These are phyloP conservation scores for Oryzias melastigma DNA, from an alignment of 2,113 vertebrate species.

Conservation along the genomic window DNA sequence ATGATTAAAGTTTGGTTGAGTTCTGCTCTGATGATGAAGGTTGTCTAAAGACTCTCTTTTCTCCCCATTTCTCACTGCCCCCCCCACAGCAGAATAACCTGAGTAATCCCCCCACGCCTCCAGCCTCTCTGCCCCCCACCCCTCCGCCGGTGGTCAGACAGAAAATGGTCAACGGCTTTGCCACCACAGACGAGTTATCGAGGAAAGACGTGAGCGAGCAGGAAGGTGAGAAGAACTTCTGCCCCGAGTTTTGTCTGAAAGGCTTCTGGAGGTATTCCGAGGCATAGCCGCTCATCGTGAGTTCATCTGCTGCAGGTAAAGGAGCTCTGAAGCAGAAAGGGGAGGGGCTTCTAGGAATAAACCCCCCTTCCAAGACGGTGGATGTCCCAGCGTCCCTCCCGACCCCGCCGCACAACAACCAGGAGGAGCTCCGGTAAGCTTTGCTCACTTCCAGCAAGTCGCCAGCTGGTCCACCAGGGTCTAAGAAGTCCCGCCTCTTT, in stretches of 20 bases:
- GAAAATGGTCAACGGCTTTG: conserved; percentile 94
- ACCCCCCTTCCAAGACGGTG: conserved; percentile 86
- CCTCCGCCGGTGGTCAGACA: conserved; percentile 90
- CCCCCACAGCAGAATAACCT: conserved; percentile 89
- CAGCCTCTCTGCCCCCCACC: conserved; percentile 95
- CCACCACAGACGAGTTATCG: conserved; percentile 88
- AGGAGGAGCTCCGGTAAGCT: conserved; percentile 90
- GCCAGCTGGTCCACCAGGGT: rapidly evolving
- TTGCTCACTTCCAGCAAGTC: not conserved
- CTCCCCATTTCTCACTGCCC: not conserved
- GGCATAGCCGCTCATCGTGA: not conserved
- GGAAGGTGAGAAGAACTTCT: conserved; percentile 68
- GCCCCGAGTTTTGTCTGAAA: not conserved
- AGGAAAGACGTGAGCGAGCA: conserved; percentile 84
- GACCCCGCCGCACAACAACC: conserved; percentile 95
- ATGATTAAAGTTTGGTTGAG: too few species aligned
- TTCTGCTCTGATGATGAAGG: too few species aligned
- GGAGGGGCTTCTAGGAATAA: conserved; percentile 83
- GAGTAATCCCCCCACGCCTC: conserved; percentile 96
- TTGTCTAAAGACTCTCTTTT: not conserved
- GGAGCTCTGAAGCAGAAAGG: conserved; percentile 72
- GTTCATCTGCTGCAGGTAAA: conserved; percentile 28
- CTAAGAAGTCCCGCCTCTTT: not conserved
- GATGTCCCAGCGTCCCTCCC: conserved; percentile 95
- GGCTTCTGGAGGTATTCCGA: not conserved